Evolutionary conservation across 2,113 vertebrate genomes (phyloP), one percentile per base, ranked within the genome.

Genomic region (Ploceus nigricollis): DNA sequence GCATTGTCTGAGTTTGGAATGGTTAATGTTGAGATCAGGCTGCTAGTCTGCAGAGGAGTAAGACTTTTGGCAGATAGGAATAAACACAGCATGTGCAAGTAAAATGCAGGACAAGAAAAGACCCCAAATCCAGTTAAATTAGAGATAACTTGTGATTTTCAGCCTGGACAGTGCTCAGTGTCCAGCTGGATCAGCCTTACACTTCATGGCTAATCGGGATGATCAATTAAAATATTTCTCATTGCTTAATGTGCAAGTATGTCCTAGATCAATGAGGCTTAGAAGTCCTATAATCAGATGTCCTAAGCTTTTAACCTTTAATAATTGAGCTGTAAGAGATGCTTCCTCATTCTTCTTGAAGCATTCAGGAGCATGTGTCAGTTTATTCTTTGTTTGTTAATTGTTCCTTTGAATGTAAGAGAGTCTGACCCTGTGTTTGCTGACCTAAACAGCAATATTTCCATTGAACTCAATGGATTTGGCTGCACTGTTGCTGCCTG

Each of bases 211-310:
- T 83, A 58, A 80, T 81, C 0, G 0, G 19, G 22, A 77, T 45
- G 39, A 73, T 66, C 51, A 92, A 16, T 86, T 81, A 70, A 93
- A 83, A 90, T 64, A 75, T 91, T 93, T 86, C 64, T 96, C 18
- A 81, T 87, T 86, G 76, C 51, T 89, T 89, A 83, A 88, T 37
- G 51, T 76, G 56, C 51, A 90, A 70, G 37, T 78, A 79, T 53
- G 51, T 64, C 57, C n/a, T 71, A 71, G 60, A 93, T 93, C 88
- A 87, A 48, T 93, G 61, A 90, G n/a, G 21, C 19, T 89, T 92
- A 93, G 65, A 93, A 94, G 68, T 78, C 57, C n/a, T 87, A 15
- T 47, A 78, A 7, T 78, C 56, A 90, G 60, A 75, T 69, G 61
- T 92, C 65, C 37, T 75, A 77, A 75, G 76, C 42, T 89, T 93